Evolutionary conservation across 2,797 vertebrate genomes (phyloP), one percentile per base, ranked within the genome.

Genomic region (Chanos chanos): DNA sequence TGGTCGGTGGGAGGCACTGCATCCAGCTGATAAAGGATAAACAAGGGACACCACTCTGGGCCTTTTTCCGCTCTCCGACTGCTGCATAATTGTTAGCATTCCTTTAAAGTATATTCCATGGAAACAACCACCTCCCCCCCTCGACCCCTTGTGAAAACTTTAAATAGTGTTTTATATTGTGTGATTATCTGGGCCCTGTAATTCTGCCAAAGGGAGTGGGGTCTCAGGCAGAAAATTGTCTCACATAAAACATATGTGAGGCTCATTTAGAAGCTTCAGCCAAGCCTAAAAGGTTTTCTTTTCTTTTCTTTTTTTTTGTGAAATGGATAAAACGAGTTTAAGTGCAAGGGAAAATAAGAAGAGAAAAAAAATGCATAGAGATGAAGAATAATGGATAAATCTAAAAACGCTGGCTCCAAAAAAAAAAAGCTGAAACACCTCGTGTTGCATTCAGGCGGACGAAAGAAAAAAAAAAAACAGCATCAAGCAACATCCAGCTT

Each of bases 21-120:
- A 24, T 33, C 18, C 37, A 13, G 41, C 12, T 18, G 22, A 43
- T 51, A 16, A 24, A 30, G 30, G 27, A 30, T 7, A 15, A 13
- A 39, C 34, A 54, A 40, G 40, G 50, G 37, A 21, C 49, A 58
- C 36, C 3, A 6, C 55, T 44, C 34, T 25, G 15, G 33, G 43
- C 47, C 48, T 48, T 61, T 56, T 61, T 68, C 44, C 44, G 28
- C 34, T 68, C 55, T 30, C 47, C 24, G n/a, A n/a, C n/a, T n/a
- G n/a, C 18, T 57, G 60, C 61, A 52, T 58, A 68, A 73, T 66
- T 69, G 72, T 72, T 66, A 72, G 43, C 71, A 67, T 66, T 72
- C 57, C 75, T 69, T 55, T 71, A 71, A 71, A 70, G 52, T 54
- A 48, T 55, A 56, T 55, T 43, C 63, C 61, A 70, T 70, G 68